Conservation (phyloP, 2,113 vertebrate genomes). For the Phaethornis superciliosus region DNA sequence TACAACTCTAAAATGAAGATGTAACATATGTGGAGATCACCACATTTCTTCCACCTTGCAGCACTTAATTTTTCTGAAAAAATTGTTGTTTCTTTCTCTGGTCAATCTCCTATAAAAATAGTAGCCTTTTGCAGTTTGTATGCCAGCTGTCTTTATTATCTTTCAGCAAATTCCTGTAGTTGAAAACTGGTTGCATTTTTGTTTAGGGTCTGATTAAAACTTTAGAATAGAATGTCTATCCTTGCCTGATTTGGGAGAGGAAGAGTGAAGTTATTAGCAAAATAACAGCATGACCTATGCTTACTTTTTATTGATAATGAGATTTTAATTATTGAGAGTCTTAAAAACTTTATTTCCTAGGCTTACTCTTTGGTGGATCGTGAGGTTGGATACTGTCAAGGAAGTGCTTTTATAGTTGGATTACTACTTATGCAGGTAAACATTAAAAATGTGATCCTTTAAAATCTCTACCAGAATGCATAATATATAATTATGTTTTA, state of each 20-base stretch:
- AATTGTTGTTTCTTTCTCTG: not conserved
- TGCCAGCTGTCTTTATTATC: not conserved
- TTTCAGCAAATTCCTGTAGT: not conserved
- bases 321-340: not conserved
- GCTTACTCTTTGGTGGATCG: slow-evolving; percentile 98
- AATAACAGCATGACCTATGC: not conserved
- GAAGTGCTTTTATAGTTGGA: slow-evolving; percentile 98
- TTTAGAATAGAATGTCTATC: not conserved
- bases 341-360: slow-evolving; percentile 75
- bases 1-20: not conserved
- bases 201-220: not conserved
- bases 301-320: not conserved
- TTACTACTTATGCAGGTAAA: slow-evolving; percentile 98
- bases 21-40: accelerated
- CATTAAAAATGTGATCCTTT: not conserved
- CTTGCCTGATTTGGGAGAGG: not conserved
- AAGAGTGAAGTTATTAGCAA: not conserved
- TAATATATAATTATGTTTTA: not conserved
- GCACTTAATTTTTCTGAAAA: not conserved
- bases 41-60: not conserved
- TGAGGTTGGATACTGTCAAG: slow-evolving; percentile 98
- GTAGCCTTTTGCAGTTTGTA: not conserved
- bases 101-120: not conserved
- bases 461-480: not conserved
- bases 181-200: not conserved